phyloP scores from a whole-genome alignment of 2,888 invertebrate species.

The Sympetrum striolatum region DNA sequence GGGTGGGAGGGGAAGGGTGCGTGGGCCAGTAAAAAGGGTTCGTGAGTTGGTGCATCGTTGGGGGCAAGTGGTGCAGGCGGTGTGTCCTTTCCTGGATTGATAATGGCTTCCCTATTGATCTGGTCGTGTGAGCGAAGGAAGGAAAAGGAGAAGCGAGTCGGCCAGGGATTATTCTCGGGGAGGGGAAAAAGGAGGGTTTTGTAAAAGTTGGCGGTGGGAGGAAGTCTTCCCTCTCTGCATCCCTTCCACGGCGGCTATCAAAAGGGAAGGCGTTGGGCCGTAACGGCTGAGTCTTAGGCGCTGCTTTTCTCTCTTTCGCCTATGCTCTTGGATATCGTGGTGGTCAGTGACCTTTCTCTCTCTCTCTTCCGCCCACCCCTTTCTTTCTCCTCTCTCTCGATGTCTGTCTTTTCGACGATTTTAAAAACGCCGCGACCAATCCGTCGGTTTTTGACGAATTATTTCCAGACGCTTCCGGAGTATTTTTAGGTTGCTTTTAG shows the following conservation, averaged over 20 bases:
- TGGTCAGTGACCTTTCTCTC: constrained; percentile 36
- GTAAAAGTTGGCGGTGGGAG: background rate
- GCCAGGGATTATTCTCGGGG: constrained; percentile 27
- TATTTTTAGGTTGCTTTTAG: background rate
- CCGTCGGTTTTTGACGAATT: background rate
- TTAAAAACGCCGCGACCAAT: background rate
- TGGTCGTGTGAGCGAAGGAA: background rate
- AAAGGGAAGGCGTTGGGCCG: constrained; percentile 8
- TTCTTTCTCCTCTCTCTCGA: background rate
- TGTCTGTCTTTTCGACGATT: background rate
- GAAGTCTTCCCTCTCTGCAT: background rate
- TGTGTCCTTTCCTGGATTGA: constrained; percentile 35
- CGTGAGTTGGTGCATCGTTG: background rate
- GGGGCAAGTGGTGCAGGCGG: background rate
- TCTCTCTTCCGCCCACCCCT: background rate
- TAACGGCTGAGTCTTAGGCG: background rate
- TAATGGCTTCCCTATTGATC: constrained; percentile 39
- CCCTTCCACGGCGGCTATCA: background rate
- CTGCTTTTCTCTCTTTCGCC: background rate
- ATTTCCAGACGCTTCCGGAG: background rate
- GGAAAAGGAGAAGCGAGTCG: constrained; percentile 17
- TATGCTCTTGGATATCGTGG: constrained; percentile 15
- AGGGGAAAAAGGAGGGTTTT: background rate
- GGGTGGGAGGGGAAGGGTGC: background rate
- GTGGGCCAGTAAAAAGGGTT: background rate